Percentiles rank a stretch among this genome's conserved stretches.
These are phyloP conservation scores for Bettongia penicillata DNA, from an alignment of 2,113 vertebrate species.

Conservation along the genomic window DNA sequence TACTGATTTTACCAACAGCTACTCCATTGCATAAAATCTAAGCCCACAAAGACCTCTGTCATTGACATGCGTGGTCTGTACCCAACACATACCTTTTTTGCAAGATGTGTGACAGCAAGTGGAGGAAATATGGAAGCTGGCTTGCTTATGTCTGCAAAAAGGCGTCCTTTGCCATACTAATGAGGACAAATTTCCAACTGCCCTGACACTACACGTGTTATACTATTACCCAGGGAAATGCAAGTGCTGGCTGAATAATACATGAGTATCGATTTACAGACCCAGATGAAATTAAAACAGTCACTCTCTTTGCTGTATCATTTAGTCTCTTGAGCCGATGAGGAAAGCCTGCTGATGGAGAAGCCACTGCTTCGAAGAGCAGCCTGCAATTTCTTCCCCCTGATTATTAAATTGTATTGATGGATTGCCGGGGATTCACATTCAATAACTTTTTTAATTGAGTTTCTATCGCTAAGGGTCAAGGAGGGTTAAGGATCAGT, in stretches of 20 bases:
- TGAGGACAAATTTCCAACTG: conserved; percentile 83
- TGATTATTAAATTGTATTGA: conserved; percentile 64
- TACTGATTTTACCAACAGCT: neutral
- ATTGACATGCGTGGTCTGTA: neutral
- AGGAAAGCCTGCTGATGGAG: conserved; percentile 62
- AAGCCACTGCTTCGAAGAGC: conserved; percentile 33
- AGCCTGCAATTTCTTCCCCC: conserved; percentile 30
- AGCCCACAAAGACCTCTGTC: neutral
- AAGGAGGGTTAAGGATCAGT: neutral
- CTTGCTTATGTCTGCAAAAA: conserved; percentile 80
- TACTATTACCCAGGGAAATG: conserved; percentile 81
- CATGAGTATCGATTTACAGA: conserved; percentile 84
- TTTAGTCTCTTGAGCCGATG: conserved; percentile 47
- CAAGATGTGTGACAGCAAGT: conserved; percentile 50
- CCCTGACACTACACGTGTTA: conserved; percentile 80
- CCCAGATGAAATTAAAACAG: conserved; percentile 81
- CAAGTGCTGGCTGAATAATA: conserved; percentile 78
- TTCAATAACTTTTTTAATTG: conserved; percentile 51
- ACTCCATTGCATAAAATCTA: neutral
- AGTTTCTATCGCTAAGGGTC: conserved; percentile 10
- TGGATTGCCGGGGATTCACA: conserved; percentile 49
- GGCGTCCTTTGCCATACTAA: conserved; percentile 81
- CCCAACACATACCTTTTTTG: conserved; percentile 40
- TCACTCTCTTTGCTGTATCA: conserved; percentile 58
- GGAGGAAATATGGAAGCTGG: conserved; percentile 56